phyloP scores from a whole-genome alignment of 2,888 invertebrate genomes.

The Diploptera punctata region DNA sequence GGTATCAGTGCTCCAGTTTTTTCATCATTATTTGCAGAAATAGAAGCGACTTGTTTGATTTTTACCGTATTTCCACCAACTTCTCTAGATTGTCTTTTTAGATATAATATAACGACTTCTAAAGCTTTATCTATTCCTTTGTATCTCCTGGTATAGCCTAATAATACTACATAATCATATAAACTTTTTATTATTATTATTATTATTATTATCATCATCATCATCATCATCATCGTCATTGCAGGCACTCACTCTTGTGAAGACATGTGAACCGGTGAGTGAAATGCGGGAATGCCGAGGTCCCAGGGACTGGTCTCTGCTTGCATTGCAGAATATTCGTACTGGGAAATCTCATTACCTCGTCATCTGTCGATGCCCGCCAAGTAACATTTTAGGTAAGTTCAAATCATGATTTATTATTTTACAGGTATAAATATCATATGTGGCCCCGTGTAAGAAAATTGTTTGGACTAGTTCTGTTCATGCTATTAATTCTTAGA shows the following conservation, averaged over 20 bases:
- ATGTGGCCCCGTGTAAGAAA: no score
- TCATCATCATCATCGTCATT: no score
- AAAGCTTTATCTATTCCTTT: conserved; percentile 46
- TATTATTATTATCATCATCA: no score
- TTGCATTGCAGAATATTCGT: conserved; percentile 89
- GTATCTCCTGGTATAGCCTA: no score
- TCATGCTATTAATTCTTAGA: no score
- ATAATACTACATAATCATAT: no score
- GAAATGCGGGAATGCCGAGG: conserved; percentile 89
- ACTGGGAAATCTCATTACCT: conserved; percentile 94
- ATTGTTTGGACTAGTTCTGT: no score
- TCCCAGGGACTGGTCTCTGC: conserved; percentile 89
- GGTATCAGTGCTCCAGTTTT: conserved; percentile 48
- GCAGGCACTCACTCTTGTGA: conserved; percentile 85
- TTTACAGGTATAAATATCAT: no score
- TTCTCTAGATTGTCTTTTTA: conserved; percentile 39
- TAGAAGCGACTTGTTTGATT: conserved; percentile 48
- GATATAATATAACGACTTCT: conserved; percentile 32
- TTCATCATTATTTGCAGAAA: conserved; percentile 48
- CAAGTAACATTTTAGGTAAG: conserved; percentile 82
- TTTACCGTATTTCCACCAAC: conserved; percentile 41
- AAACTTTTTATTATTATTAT: no score
- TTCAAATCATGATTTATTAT: no score
- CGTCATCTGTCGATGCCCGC: conserved; percentile 90
- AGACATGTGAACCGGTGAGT: conserved; percentile 91